Conservation (phyloP, 2,888 invertebrate genomes). For the Melitaea athalia region DNA sequence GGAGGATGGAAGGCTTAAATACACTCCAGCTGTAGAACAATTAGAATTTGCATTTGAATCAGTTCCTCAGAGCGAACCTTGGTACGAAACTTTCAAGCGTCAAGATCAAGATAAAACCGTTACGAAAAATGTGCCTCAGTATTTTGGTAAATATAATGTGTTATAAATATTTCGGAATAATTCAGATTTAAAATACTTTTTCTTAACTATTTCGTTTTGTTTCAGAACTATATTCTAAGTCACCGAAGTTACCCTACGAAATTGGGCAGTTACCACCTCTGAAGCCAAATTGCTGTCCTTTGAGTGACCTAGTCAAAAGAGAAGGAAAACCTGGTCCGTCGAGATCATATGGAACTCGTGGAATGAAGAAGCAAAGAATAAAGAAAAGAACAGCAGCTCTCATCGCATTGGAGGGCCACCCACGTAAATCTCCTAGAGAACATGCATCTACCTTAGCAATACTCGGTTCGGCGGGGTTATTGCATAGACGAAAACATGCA, state of each 20-base stretch:
- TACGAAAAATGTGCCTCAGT: conserved; percentile 82
- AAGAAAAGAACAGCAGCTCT: conserved; percentile 61
- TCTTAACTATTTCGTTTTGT: conserved; percentile 43
- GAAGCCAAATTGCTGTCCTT: conserved; percentile 80
- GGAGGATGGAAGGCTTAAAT: conserved; percentile 73
- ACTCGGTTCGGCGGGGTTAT: conserved; percentile 84
- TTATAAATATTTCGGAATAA: not conserved
- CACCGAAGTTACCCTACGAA: conserved; percentile 89
- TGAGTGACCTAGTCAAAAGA: conserved; percentile 72
- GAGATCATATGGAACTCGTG: conserved; percentile 69
- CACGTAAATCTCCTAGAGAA: conserved; percentile 92
- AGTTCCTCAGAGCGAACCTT: conserved; percentile 87
- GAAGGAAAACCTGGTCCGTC: conserved; percentile 70
- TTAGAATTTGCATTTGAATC: conserved; percentile 89
- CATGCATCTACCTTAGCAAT: conserved; percentile 94
- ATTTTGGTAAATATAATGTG: conserved; percentile 71
- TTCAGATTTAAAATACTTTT: not conserved
- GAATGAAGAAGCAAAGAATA: conserved; percentile 67
- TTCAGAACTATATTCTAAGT: conserved; percentile 81
- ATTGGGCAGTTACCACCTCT: conserved; percentile 85
- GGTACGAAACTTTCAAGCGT: conserved; percentile 90
- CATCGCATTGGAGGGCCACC: conserved; percentile 78
- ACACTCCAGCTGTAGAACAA: conserved; percentile 81
- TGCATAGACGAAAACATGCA: conserved; percentile 76
- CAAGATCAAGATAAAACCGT: conserved; percentile 87